phyloP scores from a whole-genome alignment of 2,888 invertebrate genomes.

The Cataglyphis altisquamis region DNA sequence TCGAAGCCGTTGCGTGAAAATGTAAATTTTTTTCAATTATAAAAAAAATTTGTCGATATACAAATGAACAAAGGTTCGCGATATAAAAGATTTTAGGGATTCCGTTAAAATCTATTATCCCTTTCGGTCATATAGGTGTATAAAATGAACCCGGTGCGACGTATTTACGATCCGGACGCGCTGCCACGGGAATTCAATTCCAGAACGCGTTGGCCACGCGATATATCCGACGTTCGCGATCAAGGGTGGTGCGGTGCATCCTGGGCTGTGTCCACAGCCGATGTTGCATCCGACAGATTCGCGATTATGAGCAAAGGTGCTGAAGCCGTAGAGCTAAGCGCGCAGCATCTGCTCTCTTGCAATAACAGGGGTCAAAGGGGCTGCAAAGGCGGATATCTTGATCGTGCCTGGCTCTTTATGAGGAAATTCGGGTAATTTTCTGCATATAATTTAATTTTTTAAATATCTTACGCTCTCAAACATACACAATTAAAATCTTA shows the following conservation, averaged over 20 bases:
- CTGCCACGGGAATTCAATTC: conserved; percentile 93
- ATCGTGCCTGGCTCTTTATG: conserved; percentile 96
- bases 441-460: background rate
- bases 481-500: background rate
- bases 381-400: conserved; percentile 96
- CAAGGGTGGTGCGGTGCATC: conserved; percentile 95
- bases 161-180: conserved; percentile 88
- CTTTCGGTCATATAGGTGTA: conserved; percentile 72
- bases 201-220: conserved; percentile 91
- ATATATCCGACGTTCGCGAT: conserved; percentile 91
- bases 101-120: background rate
- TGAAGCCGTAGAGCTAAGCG: conserved; percentile 91
- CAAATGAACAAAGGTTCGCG: background rate
- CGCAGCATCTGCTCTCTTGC: conserved; percentile 96
- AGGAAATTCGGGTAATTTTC: conserved; percentile 90
- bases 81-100: background rate
- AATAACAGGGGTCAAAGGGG: conserved; percentile 92
- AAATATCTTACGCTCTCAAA: background rate
- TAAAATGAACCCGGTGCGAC: conserved; percentile 88
- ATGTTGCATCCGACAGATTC: conserved; percentile 93
- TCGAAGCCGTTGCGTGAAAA: background rate
- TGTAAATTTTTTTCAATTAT: background rate
- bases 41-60: background rate
- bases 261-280: conserved; percentile 96
- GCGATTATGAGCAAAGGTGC: conserved; percentile 94